A percentile compares a stretch with the other conserved stretches of the same genome.
Conservation (phyloP, 2,888 invertebrate genomes). For the Gymnoscelis rufifasciata region DNA sequence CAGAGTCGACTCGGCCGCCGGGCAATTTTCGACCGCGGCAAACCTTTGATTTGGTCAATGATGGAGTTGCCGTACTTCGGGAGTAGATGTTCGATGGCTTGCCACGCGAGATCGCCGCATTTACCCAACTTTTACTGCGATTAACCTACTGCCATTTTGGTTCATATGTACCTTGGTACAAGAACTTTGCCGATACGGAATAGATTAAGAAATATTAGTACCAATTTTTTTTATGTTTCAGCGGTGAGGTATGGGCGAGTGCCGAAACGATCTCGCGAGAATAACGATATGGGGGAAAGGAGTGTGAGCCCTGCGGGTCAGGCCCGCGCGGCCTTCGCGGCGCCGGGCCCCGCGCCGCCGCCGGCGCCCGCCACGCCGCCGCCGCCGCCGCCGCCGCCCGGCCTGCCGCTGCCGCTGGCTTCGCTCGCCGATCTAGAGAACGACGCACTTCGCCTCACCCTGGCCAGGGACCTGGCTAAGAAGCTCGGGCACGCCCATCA, state of each 20-base stretch:
- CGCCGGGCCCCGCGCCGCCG: constrained; percentile 46
- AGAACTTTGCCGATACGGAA: too few relatives aligned
- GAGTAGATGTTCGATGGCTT: too few relatives aligned
- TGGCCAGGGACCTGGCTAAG: constrained; percentile 59
- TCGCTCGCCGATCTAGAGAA: constrained; percentile 34
- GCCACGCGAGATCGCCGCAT: too few relatives aligned
- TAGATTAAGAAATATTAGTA: constrained; percentile 12
- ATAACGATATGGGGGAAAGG: neutral
- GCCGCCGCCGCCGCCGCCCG: neutral
- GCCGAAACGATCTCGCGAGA: constrained; percentile 93
- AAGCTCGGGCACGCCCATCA: constrained; percentile 85
- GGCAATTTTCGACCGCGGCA: too few relatives aligned
- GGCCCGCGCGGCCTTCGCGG: constrained; percentile 80
- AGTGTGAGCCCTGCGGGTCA: constrained; percentile 4
- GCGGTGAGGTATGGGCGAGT: constrained; percentile 98
- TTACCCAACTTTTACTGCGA: too few relatives aligned
- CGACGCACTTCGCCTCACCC: constrained; percentile 32
- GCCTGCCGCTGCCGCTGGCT: constrained; percentile 15
- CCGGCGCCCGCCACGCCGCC: neutral
- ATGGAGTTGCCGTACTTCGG: too few relatives aligned
- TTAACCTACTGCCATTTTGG: too few relatives aligned
- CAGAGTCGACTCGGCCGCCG: too few relatives aligned
- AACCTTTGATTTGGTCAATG: too few relatives aligned
- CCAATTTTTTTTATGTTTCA: constrained; percentile 51
- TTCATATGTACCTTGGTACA: too few relatives aligned